Evolutionary conservation across 2,888 invertebrate genomes (phyloP), one percentile per base, ranked within the genome.

Genomic region (Phrixothrix hirtus): DNA sequence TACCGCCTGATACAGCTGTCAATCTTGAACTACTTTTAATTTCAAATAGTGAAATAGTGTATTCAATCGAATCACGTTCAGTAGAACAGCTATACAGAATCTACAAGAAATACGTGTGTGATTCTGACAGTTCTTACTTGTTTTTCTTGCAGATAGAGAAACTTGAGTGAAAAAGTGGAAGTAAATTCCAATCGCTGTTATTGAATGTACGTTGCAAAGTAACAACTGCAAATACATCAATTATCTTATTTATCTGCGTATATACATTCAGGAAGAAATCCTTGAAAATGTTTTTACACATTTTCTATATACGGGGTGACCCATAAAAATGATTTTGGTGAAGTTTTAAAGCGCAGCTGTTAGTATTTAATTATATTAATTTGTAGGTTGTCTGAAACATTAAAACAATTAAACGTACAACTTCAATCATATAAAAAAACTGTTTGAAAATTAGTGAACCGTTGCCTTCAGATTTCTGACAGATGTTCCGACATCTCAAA

Each of bases 21-120:
- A 56, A 55, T 54, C 51, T 36, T 57, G 63, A 60, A 62, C 63
- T 63, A 62, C 60, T 62, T 62, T 59, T 59, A 61, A 63, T 62
- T 63, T 62, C 57, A 64, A 65, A 65, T 61, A 57, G 57, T 54
- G 50, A 62, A 63, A 62, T 58, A 54, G 57, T 49, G 53, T 62
- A 62, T 59, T 61, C 57, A 43, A 50, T 44, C 39, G 55, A 55
- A 59, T 64, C 64, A 63, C 62, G 63, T 61, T 59, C 47, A 39
- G 49, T 53, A 25, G 29, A 51, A 32, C 44, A 45, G 29, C 38
- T 37, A 35, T 36, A 37, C 21, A 16, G 41, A 46, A 44, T 51
- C 46, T 42, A 48, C 53, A 53, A 29, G 41, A 31, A 41, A 37
- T 49, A 45, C 54, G 44, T 54, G 54, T 48, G 21, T 25, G 12